A percentile compares a stretch with the other conserved stretches of the same genome.
Conservation (phyloP, 2,113 vertebrate genomes). For the Etia nguti region DNA sequence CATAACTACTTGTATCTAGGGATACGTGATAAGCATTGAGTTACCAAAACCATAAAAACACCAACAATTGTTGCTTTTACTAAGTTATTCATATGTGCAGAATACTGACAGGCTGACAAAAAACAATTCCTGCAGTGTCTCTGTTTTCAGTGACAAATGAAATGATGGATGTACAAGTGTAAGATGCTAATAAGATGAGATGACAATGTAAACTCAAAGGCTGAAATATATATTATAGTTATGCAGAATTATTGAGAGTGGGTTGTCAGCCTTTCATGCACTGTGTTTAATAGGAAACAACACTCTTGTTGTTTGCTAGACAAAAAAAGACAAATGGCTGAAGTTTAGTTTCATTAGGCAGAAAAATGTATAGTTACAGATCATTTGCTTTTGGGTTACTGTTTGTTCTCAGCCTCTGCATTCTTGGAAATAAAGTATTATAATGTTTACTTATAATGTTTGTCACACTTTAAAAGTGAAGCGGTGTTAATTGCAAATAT, state of each 20-base stretch:
- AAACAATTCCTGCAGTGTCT: background rate
- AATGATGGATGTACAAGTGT: background rate
- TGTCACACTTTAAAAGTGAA: background rate
- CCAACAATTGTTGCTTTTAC: background rate
- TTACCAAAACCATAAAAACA: background rate
- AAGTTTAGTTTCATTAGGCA: background rate
- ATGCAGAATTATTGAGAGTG: background rate
- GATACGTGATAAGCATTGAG: background rate
- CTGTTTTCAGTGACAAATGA: background rate
- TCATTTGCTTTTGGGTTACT: background rate
- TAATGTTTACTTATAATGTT: background rate
- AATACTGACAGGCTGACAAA: background rate
- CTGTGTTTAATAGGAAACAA: background rate
- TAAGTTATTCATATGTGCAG: background rate
- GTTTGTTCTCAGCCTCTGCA: background rate
- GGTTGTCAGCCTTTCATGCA: background rate
- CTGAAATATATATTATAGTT: background rate
- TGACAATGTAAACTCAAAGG: background rate
- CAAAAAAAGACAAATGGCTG: background rate
- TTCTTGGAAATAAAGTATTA: background rate
- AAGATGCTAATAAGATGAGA: background rate
- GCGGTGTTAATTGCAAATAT: background rate
- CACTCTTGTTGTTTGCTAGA: background rate
- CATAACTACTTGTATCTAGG: background rate
- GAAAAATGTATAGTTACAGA: background rate